Evolutionary conservation across 2,797 vertebrate genomes (phyloP), one percentile per base, ranked within the genome.

Genomic region (Sylvia borin): DNA sequence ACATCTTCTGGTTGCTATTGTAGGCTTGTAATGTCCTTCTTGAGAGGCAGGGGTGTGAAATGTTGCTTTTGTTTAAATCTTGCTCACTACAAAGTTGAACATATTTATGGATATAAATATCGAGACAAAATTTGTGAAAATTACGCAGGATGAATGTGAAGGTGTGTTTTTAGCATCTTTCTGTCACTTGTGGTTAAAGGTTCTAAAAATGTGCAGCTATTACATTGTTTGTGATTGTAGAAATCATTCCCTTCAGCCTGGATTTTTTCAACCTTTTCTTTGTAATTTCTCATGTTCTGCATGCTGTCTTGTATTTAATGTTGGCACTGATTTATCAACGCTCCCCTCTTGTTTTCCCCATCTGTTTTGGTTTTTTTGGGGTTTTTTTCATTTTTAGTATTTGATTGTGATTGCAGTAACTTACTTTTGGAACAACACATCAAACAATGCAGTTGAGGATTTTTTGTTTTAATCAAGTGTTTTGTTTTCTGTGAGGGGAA

Each of bases 31-130:
- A 11, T 66, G 67, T 34, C 66, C 71, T 94, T 89, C 64, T 83
- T 53, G 34, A 85, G 77, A 85, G 67, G 51, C 64, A 73, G 24
- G 47, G 16, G 34, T 83, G 81, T 85, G 78, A 93, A 93, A 42
- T 51, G 34, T 79, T 0, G 0, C 16, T 19, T 93, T 84, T 87
- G 64, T 76, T 93, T 74, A 50, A 76, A 87, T 76, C 55, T n/a
- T 47, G 77, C 67, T 87, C 31, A 15, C 2, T 88, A 89, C 48
- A 7, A 79, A 92, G 61, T 43, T 65, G 74, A 91, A 47, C 38
- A 58, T 77, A 61, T 76, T 89, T 92, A 82, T 1, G 6, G 80
- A 57, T 95, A 81, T 89, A 91, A 91, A 77, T 92, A 85, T 29
- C 8, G 5, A 55, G 67, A 43, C 27, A 67, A 72, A 70, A 36